Evolutionary conservation across 1,140 invertebrate species (phyloP).

Genomic region (Hypsibius dujardini): DNA sequence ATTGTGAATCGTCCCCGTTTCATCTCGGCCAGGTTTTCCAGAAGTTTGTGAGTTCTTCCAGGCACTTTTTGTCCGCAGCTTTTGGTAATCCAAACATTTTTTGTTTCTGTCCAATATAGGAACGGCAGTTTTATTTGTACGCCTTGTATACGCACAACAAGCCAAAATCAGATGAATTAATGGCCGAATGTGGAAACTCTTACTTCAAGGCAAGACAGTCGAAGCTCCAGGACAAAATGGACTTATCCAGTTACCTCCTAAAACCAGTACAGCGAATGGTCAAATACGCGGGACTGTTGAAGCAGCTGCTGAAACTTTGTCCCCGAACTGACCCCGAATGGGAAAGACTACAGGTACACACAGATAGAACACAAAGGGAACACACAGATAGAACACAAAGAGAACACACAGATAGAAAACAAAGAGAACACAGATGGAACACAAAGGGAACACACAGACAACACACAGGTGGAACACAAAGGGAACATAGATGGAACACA

Average conservation of each 20-base stretch:
- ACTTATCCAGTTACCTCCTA: conserved; percentile 67
- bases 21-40: conserved; percentile 60
- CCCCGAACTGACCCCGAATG: conserved; percentile 30
- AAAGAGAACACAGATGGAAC: too few relatives aligned
- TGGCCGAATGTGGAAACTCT: conserved; percentile 58
- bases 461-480: too few relatives aligned
- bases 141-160: conserved; percentile 76
- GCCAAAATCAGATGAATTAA: conserved; percentile 62
- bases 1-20: conserved; percentile 54
- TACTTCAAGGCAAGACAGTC: conserved; percentile 53
- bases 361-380: too few relatives aligned
- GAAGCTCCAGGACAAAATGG: conserved; percentile 54
- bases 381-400: too few relatives aligned
- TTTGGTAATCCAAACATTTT: conserved; percentile 16
- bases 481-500: too few relatives aligned
- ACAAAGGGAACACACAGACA: too few relatives aligned
- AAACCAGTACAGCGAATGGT: conserved; percentile 79
- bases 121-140: conserved; percentile 65
- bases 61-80: conserved; percentile 19
- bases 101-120: conserved; percentile 36
- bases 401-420: too few relatives aligned
- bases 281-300: conserved; percentile 65
- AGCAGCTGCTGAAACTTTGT: conserved; percentile 58
- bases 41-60: conserved; percentile 49
- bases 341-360: conserved; percentile 29